These are phyloP conservation scores for Trachops cirrhosus DNA, from an alignment of 2,797 vertebrate genomes.

Conservation along the genomic window DNA sequence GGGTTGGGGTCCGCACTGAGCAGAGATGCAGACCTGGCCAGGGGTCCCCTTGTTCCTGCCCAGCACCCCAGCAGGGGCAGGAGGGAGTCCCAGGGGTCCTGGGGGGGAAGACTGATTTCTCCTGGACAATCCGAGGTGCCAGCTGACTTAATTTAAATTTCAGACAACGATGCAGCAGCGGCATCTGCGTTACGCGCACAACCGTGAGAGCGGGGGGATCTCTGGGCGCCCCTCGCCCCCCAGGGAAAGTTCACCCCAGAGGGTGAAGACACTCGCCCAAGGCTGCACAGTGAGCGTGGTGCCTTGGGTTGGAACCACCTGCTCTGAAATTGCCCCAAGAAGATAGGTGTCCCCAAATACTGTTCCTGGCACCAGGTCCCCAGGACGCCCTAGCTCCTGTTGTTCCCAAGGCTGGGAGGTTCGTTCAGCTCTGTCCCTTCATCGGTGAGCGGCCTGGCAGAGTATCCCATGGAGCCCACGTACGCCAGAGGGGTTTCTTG, in stretches of 20 bases:
- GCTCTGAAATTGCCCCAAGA: background rate
- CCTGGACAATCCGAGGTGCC: background rate
- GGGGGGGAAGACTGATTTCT: background rate
- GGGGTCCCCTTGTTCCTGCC: background rate
- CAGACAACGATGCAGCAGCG: background rate
- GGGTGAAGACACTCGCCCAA: background rate
- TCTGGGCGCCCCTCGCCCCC: background rate
- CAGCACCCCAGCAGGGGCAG: background rate
- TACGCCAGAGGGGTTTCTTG: background rate
- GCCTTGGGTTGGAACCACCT: background rate
- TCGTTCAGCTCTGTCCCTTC: background rate
- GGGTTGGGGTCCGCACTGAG: background rate
- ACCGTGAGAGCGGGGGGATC: background rate
- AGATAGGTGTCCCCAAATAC: background rate
- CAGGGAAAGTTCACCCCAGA: background rate
- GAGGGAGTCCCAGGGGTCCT: background rate
- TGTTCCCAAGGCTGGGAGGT: background rate
- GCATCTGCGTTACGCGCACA: background rate
- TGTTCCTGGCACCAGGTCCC: background rate
- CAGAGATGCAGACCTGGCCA: background rate
- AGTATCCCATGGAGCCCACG: background rate
- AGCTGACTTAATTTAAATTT: slow-evolving; percentile 5
- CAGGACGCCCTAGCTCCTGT: background rate
- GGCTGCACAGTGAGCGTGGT: background rate
- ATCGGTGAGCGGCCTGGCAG: background rate